Conservation (phyloP, 2,113 vertebrate genomes). For the Sylvia atricapilla region DNA sequence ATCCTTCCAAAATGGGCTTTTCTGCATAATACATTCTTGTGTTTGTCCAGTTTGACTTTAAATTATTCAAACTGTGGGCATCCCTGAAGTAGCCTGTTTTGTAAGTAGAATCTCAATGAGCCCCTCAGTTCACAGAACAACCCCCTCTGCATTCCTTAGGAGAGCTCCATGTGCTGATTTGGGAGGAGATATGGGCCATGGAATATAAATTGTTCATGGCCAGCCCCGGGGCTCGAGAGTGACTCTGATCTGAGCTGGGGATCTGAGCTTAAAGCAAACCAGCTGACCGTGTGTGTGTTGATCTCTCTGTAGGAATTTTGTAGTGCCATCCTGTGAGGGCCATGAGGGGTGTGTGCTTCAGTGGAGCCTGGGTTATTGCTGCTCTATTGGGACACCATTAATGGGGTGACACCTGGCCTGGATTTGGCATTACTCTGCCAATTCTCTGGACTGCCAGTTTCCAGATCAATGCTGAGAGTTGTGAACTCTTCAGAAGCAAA, state of each 20-base stretch:
- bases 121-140: not conserved
- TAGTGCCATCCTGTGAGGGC: not conserved
- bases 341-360: not conserved
- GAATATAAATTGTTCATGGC: not conserved
- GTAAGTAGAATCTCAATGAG: not conserved
- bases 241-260: not conserved
- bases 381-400: not conserved
- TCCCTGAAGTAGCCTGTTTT: not conserved
- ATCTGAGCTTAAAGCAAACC: not conserved
- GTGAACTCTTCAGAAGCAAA: not conserved
- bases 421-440: not conserved
- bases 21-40: not conserved
- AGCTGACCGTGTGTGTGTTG: not conserved
- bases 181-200: not conserved
- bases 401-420: not conserved
- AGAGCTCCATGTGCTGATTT: not conserved
- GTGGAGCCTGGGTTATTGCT: not conserved
- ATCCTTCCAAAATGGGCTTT: not conserved
- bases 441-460: not conserved
- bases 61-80: not conserved
- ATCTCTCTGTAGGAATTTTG: not conserved
- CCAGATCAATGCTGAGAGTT: not conserved
- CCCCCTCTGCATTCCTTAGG: not conserved
- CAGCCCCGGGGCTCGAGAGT: not conserved
- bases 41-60: conserved; percentile 35